Conservation (phyloP, 2,113 vertebrate genomes). For the Bombycilla garrulus region DNA sequence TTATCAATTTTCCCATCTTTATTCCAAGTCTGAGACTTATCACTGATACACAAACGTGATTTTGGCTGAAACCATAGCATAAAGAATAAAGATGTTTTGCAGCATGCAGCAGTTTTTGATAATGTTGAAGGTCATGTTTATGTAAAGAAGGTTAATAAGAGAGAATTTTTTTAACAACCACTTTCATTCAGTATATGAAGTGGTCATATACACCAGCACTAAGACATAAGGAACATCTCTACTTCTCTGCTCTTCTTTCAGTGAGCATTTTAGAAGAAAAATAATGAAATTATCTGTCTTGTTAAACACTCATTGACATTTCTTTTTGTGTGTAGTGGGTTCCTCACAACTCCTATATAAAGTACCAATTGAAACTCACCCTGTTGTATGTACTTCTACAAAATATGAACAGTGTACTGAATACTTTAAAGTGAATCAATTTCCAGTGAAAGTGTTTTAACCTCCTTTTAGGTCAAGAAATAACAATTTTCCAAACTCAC, state of each 20-base stretch:
- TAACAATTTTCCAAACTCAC: constrained; percentile 68
- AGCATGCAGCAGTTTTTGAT: constrained; percentile 14
- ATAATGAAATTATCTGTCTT: constrained; percentile 48
- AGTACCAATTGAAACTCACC: constrained; percentile 65
- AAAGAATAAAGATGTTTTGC: background rate
- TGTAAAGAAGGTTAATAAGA: constrained; percentile 34
- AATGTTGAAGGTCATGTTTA: background rate
- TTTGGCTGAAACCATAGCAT: background rate
- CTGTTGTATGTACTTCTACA: constrained; percentile 61
- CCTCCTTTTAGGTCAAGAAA: constrained; percentile 76
- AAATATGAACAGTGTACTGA: constrained; percentile 72
- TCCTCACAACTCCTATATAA: constrained; percentile 50
- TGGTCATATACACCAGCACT: background rate
- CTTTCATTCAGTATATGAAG: background rate
- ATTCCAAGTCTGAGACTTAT: background rate
- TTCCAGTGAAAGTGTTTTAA: constrained; percentile 71
- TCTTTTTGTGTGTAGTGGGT: constrained; percentile 37
- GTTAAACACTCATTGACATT: constrained; percentile 66
- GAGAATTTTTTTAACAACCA: background rate
- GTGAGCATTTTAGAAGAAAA: constrained; percentile 21
- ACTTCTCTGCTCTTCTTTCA: background rate
- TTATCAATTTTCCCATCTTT: background rate
- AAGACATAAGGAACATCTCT: background rate
- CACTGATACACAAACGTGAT: background rate
- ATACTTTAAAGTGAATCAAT: constrained; percentile 73